Conservation (phyloP, 1,140 invertebrate genomes). For the Dinothrombium tinctorium region DNA sequence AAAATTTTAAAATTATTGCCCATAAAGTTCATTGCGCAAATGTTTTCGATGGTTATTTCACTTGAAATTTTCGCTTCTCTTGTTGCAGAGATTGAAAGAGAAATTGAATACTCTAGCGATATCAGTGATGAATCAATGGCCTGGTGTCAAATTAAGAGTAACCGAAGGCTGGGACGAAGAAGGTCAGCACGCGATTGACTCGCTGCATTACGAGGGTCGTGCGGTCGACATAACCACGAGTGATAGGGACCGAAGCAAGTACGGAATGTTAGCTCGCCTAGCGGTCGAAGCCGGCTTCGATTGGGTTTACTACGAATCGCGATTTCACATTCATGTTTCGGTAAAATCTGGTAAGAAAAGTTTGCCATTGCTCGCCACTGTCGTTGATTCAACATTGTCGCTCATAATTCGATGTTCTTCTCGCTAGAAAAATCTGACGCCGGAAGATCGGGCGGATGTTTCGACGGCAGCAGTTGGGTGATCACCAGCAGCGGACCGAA, state of each 20-base stretch:
- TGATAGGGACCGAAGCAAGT: constrained; percentile 70
- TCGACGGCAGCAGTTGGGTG: constrained; percentile 37
- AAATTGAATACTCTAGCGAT: constrained; percentile 80
- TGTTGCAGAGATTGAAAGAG: constrained; percentile 71
- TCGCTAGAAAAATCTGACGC: constrained; percentile 63
- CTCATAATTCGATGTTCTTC: not conserved
- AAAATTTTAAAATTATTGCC: too few relatives aligned
- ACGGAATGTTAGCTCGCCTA: constrained; percentile 81
- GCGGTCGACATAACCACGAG: constrained; percentile 86
- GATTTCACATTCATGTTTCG: constrained; percentile 84
- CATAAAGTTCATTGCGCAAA: too few relatives aligned
- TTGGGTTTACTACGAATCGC: constrained; percentile 90
- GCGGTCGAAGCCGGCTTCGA: constrained; percentile 92
- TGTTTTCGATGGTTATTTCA: constrained; percentile 2
- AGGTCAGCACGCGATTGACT: constrained; percentile 44
- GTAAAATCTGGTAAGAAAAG: constrained; percentile 86
- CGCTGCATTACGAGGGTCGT: constrained; percentile 80
- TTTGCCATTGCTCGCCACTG: too few relatives aligned
- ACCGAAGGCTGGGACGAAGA: constrained; percentile 88
- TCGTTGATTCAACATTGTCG: too few relatives aligned
- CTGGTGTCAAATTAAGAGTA: constrained; percentile 65
- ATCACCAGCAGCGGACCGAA: constrained; percentile 30
- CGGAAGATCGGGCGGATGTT: constrained; percentile 43
- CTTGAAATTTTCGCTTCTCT: constrained; percentile 4
- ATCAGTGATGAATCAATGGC: constrained; percentile 94